phyloP scores from a whole-genome alignment of 1,140 invertebrate species.

The Macrotrachela quadricornifera region DNA sequence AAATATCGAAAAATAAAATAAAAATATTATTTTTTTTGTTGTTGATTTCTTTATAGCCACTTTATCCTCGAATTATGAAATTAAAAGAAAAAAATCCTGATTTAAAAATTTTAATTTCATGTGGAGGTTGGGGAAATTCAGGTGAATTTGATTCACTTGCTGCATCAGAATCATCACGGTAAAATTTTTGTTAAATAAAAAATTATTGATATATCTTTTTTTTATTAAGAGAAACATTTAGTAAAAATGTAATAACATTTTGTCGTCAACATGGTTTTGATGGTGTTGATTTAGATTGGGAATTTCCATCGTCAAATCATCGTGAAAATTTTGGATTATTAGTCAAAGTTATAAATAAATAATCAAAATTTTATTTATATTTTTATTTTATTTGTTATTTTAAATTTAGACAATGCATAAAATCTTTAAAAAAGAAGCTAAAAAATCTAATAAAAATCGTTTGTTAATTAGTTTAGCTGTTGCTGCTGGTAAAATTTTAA shows the following conservation, averaged over 20 bases:
- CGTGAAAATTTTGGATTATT: slow-evolving; percentile 7
- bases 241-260: slow-evolving; percentile 3
- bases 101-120: slow-evolving; percentile 51
- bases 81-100: slow-evolving; percentile 43
- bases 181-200: too few species aligned
- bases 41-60: not conserved
- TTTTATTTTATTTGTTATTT: not conserved
- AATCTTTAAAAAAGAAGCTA: slow-evolving; percentile 55
- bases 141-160: slow-evolving; percentile 7
- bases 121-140: slow-evolving; percentile 51
- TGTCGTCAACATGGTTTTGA: slow-evolving; percentile 9
- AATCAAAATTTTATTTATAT: not conserved
- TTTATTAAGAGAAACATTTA: not conserved
- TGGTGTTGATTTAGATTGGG: slow-evolving; percentile 9
- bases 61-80: slow-evolving; percentile 24
- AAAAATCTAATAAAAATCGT: slow-evolving; percentile 46
- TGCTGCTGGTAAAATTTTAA: slow-evolving; percentile 49
- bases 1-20: not conserved
- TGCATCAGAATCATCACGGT: not conserved
- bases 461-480: slow-evolving; percentile 46
- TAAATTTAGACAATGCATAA: slow-evolving; percentile 41
- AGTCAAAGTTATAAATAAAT: not conserved
- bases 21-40: not conserved
- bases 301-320: slow-evolving; percentile 3
- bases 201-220: not conserved